phyloP scores from a whole-genome alignment of 1,140 invertebrate species.

The Sitophilus oryzae region DNA sequence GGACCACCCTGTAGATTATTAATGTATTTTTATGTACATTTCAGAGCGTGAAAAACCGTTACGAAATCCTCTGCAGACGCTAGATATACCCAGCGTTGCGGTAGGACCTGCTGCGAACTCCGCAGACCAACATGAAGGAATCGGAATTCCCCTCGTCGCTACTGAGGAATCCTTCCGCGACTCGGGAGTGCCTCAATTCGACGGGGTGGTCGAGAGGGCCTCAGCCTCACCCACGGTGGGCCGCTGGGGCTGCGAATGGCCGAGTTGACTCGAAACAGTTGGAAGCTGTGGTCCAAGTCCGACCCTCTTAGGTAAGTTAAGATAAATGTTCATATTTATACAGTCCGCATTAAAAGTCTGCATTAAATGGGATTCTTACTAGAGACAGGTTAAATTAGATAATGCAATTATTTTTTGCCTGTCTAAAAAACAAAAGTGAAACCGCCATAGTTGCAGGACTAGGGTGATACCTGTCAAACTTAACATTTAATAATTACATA shows the following conservation, averaged over 20 bases:
- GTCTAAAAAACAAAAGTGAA: too few relatives aligned
- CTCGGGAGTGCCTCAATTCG: conserved; percentile 6
- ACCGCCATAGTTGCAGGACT: too few relatives aligned
- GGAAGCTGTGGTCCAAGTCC: conserved; percentile 50
- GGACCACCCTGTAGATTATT: too few relatives aligned
- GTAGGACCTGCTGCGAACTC: conserved; percentile 5
- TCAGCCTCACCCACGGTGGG: conserved; percentile 61
- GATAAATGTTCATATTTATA: too few relatives aligned
- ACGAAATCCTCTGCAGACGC: conserved; percentile 14
- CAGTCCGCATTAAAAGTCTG: too few relatives aligned
- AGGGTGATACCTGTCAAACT: too few relatives aligned
- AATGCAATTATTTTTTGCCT: too few relatives aligned
- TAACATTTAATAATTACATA: too few relatives aligned
- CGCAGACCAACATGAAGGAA: conserved; percentile 14
- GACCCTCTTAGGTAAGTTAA: conserved; percentile 39
- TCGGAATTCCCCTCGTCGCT: neutral
- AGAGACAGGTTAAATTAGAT: too few relatives aligned
- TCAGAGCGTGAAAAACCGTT: conserved; percentile 25
- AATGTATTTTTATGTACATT: conserved; percentile 7
- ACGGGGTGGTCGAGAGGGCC: conserved; percentile 34
- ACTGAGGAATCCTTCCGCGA: neutral
- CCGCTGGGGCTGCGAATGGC: conserved; percentile 83
- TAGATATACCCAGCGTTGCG: conserved; percentile 13
- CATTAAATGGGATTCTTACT: too few relatives aligned
- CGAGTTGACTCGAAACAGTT: conserved; percentile 81